Evolutionary conservation across 1,140 invertebrate genomes (phyloP).

Genomic region (Euwallacea similis): DNA sequence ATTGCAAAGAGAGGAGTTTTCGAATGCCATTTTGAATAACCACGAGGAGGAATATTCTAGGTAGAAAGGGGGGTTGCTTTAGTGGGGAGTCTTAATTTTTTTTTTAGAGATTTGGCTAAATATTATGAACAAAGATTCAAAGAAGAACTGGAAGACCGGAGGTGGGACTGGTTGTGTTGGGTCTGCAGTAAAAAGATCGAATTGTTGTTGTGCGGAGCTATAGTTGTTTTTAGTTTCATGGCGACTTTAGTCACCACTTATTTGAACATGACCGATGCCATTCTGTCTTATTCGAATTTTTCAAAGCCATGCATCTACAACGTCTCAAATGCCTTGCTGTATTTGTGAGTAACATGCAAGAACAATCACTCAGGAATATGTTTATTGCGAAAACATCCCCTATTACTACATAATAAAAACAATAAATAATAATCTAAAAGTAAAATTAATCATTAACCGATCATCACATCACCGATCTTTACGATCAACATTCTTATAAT

Average conservation of each 20-base stretch:
- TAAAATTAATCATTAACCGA: neutral
- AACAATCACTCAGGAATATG: neutral
- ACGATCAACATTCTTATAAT: neutral
- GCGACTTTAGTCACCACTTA: constrained; percentile 64
- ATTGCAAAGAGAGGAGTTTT: constrained; percentile 39
- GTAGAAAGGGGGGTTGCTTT: neutral
- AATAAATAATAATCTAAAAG: constrained; percentile 1
- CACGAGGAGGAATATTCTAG: constrained; percentile 4
- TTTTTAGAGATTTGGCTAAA: constrained; percentile 20
- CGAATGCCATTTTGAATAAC: constrained; percentile 29
- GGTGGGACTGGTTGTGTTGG: neutral
- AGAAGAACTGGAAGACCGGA: constrained; percentile 14
- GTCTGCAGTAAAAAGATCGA: constrained; percentile 39
- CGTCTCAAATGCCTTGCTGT: constrained; percentile 45
- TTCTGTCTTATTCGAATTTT: constrained; percentile 58
- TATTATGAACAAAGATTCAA: constrained; percentile 26
- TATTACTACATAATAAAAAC: neutral
- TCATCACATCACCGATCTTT: constrained; percentile 2
- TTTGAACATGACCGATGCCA: constrained; percentile 62
- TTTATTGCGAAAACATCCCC: neutral
- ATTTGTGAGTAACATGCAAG: constrained; percentile 30
- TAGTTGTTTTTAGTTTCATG: constrained; percentile 56
- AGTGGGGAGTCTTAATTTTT: neutral
- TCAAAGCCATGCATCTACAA: constrained; percentile 67
- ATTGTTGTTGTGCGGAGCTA: constrained; percentile 50